A percentile compares a stretch with the other conserved stretches of the same genome.
Evolutionary conservation across 1,140 invertebrate species (phyloP).

Genomic region (Euwallacea similis): DNA sequence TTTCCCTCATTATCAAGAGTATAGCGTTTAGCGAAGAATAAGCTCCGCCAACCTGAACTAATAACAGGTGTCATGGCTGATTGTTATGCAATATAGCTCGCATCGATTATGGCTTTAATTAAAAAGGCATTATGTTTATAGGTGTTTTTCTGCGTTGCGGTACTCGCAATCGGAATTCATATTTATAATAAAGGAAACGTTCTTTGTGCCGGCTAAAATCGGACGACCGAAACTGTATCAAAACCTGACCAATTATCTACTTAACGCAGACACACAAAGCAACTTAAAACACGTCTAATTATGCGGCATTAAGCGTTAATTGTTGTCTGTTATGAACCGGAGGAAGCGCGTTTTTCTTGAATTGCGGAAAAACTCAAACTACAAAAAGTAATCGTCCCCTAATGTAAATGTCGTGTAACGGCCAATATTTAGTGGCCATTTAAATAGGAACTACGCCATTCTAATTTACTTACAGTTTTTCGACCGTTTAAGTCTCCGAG

Average conservation of each 20-base stretch:
- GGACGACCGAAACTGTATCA: too few relatives aligned
- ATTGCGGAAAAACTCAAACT: constrained; percentile 29
- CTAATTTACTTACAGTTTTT: constrained; percentile 23
- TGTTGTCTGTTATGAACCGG: constrained; percentile 19
- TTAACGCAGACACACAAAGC: constrained; percentile 23
- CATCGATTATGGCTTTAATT: constrained; percentile 5
- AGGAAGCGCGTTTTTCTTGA: constrained; percentile 33
- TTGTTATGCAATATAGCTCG: constrained; percentile 2
- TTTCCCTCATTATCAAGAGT: constrained; percentile 22
- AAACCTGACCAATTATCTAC: constrained; percentile 18
- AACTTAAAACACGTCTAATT: constrained; percentile 28
- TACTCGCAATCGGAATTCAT: background rate
- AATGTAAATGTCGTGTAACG: constrained; percentile 39
- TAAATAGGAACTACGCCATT: constrained; percentile 34
- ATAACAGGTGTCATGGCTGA: constrained; percentile 21
- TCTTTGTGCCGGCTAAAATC: too few relatives aligned
- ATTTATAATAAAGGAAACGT: background rate
- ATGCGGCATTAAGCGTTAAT: constrained; percentile 21
- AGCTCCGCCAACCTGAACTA: constrained; percentile 12
- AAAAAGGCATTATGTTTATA: constrained; percentile 3
- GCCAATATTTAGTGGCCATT: constrained; percentile 21
- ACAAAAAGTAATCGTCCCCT: constrained; percentile 35
- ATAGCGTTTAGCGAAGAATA: constrained; percentile 6
- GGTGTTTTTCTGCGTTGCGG: background rate
- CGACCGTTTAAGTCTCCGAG: background rate